Conservation (phyloP, 1,140 invertebrate genomes). For the Lepidotrigona ventralis region DNA sequence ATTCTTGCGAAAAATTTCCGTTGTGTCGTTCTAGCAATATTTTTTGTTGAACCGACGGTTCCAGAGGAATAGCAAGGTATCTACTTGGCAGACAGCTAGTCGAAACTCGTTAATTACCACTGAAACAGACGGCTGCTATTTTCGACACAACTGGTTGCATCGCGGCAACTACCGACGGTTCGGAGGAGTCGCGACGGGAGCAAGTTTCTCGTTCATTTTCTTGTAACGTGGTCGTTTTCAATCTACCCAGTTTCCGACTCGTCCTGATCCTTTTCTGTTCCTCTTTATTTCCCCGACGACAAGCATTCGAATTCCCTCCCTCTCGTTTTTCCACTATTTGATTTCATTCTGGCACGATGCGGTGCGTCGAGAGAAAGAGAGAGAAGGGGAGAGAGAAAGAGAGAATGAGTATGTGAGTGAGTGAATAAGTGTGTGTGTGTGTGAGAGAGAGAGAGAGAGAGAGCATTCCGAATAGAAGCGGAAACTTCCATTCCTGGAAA, state of each 20-base stretch:
- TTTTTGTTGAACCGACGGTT: neutral
- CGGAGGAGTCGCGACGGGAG: neutral
- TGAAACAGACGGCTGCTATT: neutral
- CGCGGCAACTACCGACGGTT: neutral
- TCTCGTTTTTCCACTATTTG: constrained; percentile 28
- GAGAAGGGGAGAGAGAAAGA: too few species aligned
- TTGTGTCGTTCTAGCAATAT: neutral
- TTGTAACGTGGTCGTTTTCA: neutral
- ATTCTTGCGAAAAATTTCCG: neutral
- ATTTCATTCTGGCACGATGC: constrained; percentile 27
- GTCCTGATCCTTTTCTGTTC: neutral
- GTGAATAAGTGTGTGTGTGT: too few species aligned
- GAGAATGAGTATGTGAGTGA: too few species aligned
- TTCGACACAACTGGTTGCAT: neutral
- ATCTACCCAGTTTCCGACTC: neutral
- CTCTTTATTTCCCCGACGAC: neutral
- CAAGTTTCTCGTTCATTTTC: constrained; percentile 15
- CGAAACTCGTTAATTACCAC: constrained; percentile 19
- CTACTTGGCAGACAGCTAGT: neutral
- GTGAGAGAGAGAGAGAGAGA: neutral
- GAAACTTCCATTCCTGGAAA: constrained; percentile 30
- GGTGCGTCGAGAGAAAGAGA: neutral
- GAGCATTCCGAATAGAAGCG: constrained; percentile 15
- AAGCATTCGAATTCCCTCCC: constrained; percentile 14
- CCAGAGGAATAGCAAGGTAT: neutral